Evolutionary conservation across 2,113 vertebrate genomes (phyloP).

Genomic region (Cynopterus brachyotis): DNA sequence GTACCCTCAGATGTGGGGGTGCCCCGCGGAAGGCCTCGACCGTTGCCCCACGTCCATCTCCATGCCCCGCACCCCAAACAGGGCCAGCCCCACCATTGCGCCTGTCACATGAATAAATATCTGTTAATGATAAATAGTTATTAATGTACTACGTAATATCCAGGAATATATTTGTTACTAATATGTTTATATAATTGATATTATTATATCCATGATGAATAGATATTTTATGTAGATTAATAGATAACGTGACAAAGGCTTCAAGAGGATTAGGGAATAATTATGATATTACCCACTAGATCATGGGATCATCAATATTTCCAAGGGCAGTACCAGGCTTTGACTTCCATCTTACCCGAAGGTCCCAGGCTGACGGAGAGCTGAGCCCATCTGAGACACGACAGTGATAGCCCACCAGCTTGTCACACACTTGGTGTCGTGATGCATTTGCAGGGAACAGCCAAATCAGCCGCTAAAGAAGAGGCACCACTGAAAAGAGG

Average conservation of each 20-base stretch:
- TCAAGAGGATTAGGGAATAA: neutral
- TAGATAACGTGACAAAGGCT: neutral
- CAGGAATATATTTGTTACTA: neutral
- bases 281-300: neutral
- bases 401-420: neutral
- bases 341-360: neutral
- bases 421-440: neutral
- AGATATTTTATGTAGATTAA: neutral
- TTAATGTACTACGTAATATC: neutral
- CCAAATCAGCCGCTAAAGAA: neutral
- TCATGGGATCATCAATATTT: neutral
- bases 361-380: neutral
- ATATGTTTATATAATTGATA: neutral
- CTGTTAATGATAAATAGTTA: neutral
- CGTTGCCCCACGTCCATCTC: neutral
- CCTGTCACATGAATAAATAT: neutral
- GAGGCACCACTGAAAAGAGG: neutral
- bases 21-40: rapidly evolving
- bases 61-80: neutral
- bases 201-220: neutral
- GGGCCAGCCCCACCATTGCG: neutral
- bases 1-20: neutral
- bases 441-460: neutral
- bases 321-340: neutral
- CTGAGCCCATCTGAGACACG: neutral